These are phyloP conservation scores for Darevskia nairensis DNA, from an alignment of 2,797 vertebrate genomes.

Conservation along the genomic window DNA sequence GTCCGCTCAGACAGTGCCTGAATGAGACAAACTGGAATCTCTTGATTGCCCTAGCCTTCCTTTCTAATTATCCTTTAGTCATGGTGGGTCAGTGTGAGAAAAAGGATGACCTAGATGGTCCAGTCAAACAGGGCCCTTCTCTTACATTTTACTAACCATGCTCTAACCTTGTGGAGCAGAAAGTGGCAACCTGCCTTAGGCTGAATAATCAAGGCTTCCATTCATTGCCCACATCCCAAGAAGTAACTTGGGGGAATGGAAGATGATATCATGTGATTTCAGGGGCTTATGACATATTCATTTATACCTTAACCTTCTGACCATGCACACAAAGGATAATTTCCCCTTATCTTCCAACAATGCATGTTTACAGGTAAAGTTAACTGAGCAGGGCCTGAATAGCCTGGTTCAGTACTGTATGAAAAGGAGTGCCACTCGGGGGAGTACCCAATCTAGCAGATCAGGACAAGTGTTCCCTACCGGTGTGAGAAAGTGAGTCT, in stretches of 20 bases:
- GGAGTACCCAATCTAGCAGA: too few relatives aligned
- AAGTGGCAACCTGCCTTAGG: neutral
- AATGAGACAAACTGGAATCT: neutral
- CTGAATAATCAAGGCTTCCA: neutral
- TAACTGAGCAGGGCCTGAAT: neutral
- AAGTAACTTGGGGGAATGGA: neutral
- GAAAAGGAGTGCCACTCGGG: too few relatives aligned
- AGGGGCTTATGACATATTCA: neutral
- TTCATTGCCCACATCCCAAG: neutral
- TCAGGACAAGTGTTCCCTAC: neutral
- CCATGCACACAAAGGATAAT: neutral
- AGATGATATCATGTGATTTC: neutral
- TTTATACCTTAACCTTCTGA: neutral
- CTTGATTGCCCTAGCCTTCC: neutral
- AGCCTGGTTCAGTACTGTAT: neutral
- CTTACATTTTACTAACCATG: neutral
- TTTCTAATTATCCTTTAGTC: neutral
- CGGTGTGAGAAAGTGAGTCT: neutral
- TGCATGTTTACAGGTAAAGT: neutral
- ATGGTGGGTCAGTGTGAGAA: neutral
- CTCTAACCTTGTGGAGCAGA: neutral
- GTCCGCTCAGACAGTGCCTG: neutral
- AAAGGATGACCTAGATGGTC: neutral
- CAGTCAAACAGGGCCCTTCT: neutral
- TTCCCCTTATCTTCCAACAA: neutral